phyloP scores from a whole-genome alignment of 1,140 invertebrate genomes.

The Drosophila pseudoobscura region DNA sequence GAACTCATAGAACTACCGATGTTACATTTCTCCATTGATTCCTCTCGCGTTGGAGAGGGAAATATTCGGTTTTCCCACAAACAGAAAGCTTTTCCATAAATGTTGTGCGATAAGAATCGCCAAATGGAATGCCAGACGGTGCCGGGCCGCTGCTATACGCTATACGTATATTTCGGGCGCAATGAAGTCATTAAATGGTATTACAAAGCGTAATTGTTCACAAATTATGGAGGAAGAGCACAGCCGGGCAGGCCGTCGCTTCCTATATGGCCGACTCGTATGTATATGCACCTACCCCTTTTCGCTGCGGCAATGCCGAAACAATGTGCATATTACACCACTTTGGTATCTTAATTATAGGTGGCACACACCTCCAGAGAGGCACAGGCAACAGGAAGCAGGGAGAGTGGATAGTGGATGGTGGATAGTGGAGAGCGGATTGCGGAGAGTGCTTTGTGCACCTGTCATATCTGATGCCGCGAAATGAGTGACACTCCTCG shows the following conservation, averaged over 20 bases:
- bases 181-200: conserved; percentile 81
- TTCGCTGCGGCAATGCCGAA: conserved; percentile 40
- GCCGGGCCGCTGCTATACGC: not conserved
- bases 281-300: conserved; percentile 24
- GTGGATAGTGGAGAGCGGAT: not conserved
- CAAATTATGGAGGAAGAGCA: conserved; percentile 64
- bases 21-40: too few species aligned
- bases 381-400: conserved; percentile 1
- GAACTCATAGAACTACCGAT: not conserved
- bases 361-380: conserved; percentile 9
- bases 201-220: conserved; percentile 82
- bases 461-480: conserved; percentile 58
- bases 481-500: conserved; percentile 67
- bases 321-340: conserved; percentile 74
- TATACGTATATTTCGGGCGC: conserved; percentile 42
- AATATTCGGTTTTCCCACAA: conserved; percentile 20
- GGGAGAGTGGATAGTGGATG: not conserved
- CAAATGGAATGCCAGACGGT: conserved; percentile 49
- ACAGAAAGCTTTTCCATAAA: conserved; percentile 30
- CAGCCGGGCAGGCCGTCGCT: conserved; percentile 24
- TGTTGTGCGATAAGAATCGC: conserved; percentile 55
- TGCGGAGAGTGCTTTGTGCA: conserved; percentile 40
- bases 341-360: conserved; percentile 75
- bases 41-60: not conserved
- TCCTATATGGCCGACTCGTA: conserved; percentile 29